Base-by-base conservation (phyloP, 2,888 invertebrate species). In the Spisula subtruncata region DNA sequence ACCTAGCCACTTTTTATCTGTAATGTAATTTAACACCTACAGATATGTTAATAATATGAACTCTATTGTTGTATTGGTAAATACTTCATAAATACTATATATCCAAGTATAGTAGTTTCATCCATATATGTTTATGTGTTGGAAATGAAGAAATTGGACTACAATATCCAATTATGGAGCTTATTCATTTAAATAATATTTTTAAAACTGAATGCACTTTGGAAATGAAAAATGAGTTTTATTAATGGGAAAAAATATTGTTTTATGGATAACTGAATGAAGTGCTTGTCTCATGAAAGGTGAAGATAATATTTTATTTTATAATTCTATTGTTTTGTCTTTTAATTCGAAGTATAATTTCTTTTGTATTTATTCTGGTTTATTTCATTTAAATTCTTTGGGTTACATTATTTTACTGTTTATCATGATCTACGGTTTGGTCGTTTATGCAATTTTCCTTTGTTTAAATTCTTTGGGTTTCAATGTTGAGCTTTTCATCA, bases 41-140 rank as follows among this genome's bases (percentile, higher is more conserved):
- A 25, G 75, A 75, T 75, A 75, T 75, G 75, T 18, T 32, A 75
- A 75, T 75, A 75, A 75, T 75, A 75, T 32, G 41, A 41, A 66
- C 6, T 75, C 12, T 75, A 35, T 75, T 75, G 32, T 75, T 32
- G 35, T 75, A 75, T 75, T 66, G n/a, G n/a, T 66, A 66, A 66
- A n/a, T 66, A 25, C 60, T 25, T 66, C 60, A 66, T 66, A 66
- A 66, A n/a, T 66, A 25, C 60, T 25, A 25, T 66, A n/a, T n/a
- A 25, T 66, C 25, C 8, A 66, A 66, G 25, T 66, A n/a, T n/a
- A n/a, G 60, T 25, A 66, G 8, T 25, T 66, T n/a, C 60, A 66
- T 66, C 18, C 60, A 8, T 66, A 66, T 20, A n/a, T 66, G 20
- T 41, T 4, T 0, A 66, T 66, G 60, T 66, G 16, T 66, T 66